Evolutionary conservation across 2,113 vertebrate species (phyloP).

Genomic region (Brachionichthys hirsutus): DNA sequence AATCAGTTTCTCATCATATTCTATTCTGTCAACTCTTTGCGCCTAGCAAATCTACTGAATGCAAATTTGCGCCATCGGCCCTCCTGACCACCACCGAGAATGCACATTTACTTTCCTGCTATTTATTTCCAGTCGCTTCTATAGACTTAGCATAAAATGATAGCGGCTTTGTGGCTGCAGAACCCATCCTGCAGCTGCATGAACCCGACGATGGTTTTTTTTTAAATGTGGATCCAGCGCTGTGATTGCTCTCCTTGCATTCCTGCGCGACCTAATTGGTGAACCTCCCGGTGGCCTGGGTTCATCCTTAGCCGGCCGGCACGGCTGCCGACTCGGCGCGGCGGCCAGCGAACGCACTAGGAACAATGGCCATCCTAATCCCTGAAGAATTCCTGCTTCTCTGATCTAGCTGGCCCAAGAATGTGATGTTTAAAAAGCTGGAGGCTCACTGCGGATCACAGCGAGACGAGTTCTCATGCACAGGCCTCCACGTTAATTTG

Average conservation of each 20-base stretch:
- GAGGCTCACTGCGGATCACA: slow-evolving; percentile 61
- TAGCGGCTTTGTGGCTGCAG: not conserved
- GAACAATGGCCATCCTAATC: slow-evolving; percentile 78
- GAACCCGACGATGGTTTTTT: slow-evolving; percentile 18
- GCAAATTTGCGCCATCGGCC: too few species aligned
- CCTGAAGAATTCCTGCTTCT: slow-evolving; percentile 73
- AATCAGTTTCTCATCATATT: too few species aligned
- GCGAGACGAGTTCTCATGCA: slow-evolving; percentile 55
- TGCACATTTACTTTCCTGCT: too few species aligned
- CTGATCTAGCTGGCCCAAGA: slow-evolving; percentile 67
- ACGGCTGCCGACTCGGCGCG: slow-evolving; percentile 60
- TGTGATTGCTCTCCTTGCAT: slow-evolving; percentile 52
- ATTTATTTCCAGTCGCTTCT: not conserved
- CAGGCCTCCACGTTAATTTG: slow-evolving; percentile 56
- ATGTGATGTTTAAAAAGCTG: slow-evolving; percentile 65
- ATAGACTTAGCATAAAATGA: not conserved
- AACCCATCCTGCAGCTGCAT: slow-evolving; percentile 9
- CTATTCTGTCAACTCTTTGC: too few species aligned
- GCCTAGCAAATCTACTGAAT: too few species aligned
- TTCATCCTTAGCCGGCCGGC: slow-evolving; percentile 49
- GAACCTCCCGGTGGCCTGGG: slow-evolving; percentile 40
- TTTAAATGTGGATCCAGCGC: slow-evolving; percentile 30
- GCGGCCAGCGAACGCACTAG: slow-evolving; percentile 54
- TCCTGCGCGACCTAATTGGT: slow-evolving; percentile 70
- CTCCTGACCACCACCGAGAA: too few species aligned